A percentile compares a stretch with the other conserved stretches of the same genome.
Conservation (phyloP, 2,797 vertebrate genomes). For the Acanthornis magna region DNA sequence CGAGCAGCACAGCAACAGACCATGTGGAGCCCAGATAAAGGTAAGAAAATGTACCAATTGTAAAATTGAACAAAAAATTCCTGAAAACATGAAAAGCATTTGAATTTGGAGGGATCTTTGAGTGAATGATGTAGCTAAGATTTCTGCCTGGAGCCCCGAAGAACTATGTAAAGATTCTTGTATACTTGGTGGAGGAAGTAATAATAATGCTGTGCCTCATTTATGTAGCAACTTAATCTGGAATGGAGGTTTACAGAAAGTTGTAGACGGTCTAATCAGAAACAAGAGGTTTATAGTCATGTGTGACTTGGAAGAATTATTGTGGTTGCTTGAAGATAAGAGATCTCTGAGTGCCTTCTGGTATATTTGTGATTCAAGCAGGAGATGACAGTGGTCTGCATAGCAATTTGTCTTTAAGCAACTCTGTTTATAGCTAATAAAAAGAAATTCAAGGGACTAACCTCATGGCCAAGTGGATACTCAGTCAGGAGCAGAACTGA, state of each 20-base stretch:
- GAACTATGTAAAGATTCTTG: background rate
- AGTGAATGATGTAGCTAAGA: background rate
- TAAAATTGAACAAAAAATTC: slow-evolving; percentile 2
- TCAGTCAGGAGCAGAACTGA: background rate
- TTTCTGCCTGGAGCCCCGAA: background rate
- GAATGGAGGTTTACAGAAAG: background rate
- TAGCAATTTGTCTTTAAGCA: background rate
- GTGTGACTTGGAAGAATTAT: background rate
- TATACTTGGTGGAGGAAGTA: background rate
- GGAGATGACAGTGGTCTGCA: background rate
- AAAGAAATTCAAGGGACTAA: background rate
- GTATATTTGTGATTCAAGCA: background rate
- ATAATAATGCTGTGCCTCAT: background rate
- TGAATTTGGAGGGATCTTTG: background rate
- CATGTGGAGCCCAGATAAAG: background rate
- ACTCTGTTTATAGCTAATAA: background rate
- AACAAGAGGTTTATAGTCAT: background rate
- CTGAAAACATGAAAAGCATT: background rate
- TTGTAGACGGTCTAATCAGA: background rate
- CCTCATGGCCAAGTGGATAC: background rate
- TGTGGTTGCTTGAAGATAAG: background rate
- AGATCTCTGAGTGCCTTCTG: background rate
- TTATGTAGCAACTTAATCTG: background rate
- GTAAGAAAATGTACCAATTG: slow-evolving; percentile 12
- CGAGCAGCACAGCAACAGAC: background rate